A percentile compares a stretch with the other conserved stretches of the same genome.
phyloP scores from a whole-genome alignment of 2,797 vertebrate species.

The Acipenser ruthenus region DNA sequence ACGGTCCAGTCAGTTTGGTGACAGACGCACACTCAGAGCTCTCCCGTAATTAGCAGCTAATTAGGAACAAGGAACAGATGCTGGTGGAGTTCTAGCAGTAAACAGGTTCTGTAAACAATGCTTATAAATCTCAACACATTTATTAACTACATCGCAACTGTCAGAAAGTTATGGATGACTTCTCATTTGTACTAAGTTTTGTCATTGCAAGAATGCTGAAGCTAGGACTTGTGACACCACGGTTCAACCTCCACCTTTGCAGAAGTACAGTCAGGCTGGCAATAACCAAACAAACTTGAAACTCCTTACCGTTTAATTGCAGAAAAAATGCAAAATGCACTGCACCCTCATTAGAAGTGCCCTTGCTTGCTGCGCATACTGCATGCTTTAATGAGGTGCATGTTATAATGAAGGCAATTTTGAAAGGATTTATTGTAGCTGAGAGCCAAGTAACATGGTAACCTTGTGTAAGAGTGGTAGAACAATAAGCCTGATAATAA shows the following conservation, averaged over 20 bases:
- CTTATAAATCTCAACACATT: constrained; percentile 81
- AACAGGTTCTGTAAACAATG: constrained; percentile 94
- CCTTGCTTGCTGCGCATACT: constrained; percentile 16
- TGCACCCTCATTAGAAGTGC: constrained; percentile 38
- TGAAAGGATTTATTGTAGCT: constrained; percentile 36
- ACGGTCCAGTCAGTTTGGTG: constrained; percentile 68
- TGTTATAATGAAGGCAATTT: constrained; percentile 47
- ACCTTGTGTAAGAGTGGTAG: constrained; percentile 43
- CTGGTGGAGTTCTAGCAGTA: constrained; percentile 75
- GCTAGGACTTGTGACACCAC: constrained; percentile 5
- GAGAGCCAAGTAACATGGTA: constrained; percentile 29
- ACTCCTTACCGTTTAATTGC: constrained; percentile 34
- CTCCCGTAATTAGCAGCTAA: constrained; percentile 88
- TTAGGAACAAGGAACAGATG: constrained; percentile 91
- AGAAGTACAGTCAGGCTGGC: too few relatives aligned
- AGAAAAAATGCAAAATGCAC: constrained; percentile 34
- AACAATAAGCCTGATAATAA: constrained; percentile 42
- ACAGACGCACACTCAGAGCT: constrained; percentile 68
- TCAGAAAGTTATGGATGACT: constrained; percentile 30
- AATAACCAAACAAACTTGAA: too few relatives aligned
- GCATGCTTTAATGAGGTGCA: constrained; percentile 35
- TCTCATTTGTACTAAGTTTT: too few relatives aligned
- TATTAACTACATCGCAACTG: constrained; percentile 71
- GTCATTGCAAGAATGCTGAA: not conserved
- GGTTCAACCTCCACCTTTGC: too few relatives aligned